These are phyloP conservation scores for Eulithis testata DNA, from an alignment of 2,888 invertebrate species.

Conservation along the genomic window DNA sequence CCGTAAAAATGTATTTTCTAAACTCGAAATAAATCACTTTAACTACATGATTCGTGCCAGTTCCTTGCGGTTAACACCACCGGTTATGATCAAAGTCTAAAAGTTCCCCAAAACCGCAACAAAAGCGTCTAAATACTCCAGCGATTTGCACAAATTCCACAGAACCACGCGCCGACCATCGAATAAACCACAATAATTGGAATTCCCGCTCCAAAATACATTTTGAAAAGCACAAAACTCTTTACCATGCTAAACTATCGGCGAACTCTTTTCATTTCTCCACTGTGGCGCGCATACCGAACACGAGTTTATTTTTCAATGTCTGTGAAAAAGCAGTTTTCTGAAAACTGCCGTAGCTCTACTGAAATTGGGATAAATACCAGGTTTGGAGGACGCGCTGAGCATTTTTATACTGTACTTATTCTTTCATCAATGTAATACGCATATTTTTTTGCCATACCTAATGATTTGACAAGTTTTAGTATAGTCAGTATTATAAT, in stretches of 20 bases:
- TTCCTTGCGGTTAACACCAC: too few relatives aligned
- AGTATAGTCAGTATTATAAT: too few relatives aligned
- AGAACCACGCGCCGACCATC: slow-evolving; percentile 13
- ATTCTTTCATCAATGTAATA: too few relatives aligned
- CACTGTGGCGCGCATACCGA: slow-evolving; percentile 44
- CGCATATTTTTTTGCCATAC: too few relatives aligned
- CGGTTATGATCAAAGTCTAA: not conserved
- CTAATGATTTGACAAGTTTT: too few relatives aligned
- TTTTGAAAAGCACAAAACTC: slow-evolving; percentile 36
- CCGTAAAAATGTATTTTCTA: too few relatives aligned
- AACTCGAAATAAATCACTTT: too few relatives aligned
- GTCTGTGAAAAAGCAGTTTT: slow-evolving; percentile 67
- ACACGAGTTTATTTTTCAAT: slow-evolving; percentile 47
- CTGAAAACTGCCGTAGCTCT: slow-evolving; percentile 54
- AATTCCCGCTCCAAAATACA: slow-evolving; percentile 36
- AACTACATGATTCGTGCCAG: too few relatives aligned
- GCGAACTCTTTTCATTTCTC: slow-evolving; percentile 51
- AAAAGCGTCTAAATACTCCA: slow-evolving; percentile 7
- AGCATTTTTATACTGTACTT: too few relatives aligned
- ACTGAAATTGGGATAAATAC: slow-evolving; percentile 3
- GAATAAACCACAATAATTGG: slow-evolving; percentile 31
- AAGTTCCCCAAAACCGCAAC: not conserved
- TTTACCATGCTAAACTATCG: slow-evolving; percentile 47
- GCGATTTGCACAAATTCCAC: slow-evolving; percentile 21
- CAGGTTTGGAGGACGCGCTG: too few relatives aligned